These are phyloP conservation scores for Pinctada fucata DNA, from an alignment of 2,888 invertebrate species.

Conservation along the genomic window DNA sequence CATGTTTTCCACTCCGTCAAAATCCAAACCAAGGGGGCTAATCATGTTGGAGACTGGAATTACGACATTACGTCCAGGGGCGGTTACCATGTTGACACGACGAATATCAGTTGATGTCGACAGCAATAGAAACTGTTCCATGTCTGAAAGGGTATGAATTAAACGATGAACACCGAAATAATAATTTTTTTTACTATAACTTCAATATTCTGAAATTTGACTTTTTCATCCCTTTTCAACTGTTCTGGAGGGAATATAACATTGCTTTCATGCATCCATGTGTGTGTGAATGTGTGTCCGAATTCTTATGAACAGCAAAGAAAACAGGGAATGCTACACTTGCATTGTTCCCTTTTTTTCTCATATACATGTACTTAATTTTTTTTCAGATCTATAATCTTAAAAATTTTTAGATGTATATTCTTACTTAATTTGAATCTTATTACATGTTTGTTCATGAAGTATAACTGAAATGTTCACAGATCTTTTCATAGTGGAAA, in stretches of 20 bases:
- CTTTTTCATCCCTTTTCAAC: neutral
- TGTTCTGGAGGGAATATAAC: neutral
- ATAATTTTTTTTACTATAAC: neutral
- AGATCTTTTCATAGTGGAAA: too few species aligned
- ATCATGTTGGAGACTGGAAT: conserved; percentile 80
- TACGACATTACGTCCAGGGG: conserved; percentile 63
- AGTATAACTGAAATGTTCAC: too few species aligned
- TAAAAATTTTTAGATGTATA: too few species aligned
- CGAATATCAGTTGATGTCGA: conserved; percentile 90
- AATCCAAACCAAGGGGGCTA: conserved; percentile 88
- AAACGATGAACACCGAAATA: neutral
- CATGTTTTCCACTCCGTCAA: conserved; percentile 88
- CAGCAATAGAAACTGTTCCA: conserved; percentile 82
- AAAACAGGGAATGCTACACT: too few species aligned
- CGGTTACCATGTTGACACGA: conserved; percentile 85
- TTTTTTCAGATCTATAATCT: too few species aligned
- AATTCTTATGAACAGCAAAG: too few species aligned
- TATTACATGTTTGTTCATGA: too few species aligned
- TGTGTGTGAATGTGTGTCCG: too few species aligned
- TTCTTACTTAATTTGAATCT: too few species aligned
- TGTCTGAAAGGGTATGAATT: conserved; percentile 49
- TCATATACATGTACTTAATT: too few species aligned
- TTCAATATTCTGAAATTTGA: neutral
- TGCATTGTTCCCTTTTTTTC: too few species aligned
- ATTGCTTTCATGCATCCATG: too few species aligned